Percentiles rank a stretch among this genome's conserved stretches.
Conservation (phyloP, 2,888 invertebrate species). For the Myopa tessellatipennis region DNA sequence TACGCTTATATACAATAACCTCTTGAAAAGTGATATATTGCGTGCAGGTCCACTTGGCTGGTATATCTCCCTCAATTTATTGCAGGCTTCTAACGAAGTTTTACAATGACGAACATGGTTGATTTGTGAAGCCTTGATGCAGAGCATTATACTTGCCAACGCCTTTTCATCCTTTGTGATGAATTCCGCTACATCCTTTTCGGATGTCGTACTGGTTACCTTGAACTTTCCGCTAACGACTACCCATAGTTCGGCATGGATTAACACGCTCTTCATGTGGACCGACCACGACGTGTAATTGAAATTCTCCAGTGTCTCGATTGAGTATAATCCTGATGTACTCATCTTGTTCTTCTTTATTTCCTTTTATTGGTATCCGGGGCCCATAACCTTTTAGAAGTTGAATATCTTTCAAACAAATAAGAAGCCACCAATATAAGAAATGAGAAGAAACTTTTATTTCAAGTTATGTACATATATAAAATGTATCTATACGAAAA, state of each 20-base stretch:
- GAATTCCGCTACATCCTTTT: too few relatives aligned
- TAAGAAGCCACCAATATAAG: too few relatives aligned
- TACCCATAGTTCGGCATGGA: background rate
- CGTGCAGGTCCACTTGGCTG: too few relatives aligned
- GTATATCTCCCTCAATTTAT: too few relatives aligned
- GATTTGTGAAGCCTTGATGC: background rate
- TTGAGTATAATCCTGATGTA: background rate
- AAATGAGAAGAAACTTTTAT: too few relatives aligned
- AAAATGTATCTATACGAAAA: too few relatives aligned
- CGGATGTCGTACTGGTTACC: background rate
- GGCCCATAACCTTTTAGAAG: background rate
- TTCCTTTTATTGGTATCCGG: background rate
- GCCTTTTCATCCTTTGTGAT: background rate
- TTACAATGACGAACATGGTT: background rate
- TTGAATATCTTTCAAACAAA: background rate
- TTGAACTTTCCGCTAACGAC: background rate
- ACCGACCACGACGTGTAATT: constrained; percentile 12
- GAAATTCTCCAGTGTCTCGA: background rate
- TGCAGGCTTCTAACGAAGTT: too few relatives aligned
- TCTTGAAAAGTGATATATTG: too few relatives aligned
- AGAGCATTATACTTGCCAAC: background rate
- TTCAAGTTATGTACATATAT: too few relatives aligned
- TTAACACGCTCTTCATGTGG: background rate
- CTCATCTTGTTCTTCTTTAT: background rate
- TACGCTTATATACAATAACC: too few relatives aligned